A percentile compares a stretch with the other conserved stretches of the same genome.
phyloP scores from a whole-genome alignment of 2,888 invertebrate species.

The Melinaea menophilus region DNA sequence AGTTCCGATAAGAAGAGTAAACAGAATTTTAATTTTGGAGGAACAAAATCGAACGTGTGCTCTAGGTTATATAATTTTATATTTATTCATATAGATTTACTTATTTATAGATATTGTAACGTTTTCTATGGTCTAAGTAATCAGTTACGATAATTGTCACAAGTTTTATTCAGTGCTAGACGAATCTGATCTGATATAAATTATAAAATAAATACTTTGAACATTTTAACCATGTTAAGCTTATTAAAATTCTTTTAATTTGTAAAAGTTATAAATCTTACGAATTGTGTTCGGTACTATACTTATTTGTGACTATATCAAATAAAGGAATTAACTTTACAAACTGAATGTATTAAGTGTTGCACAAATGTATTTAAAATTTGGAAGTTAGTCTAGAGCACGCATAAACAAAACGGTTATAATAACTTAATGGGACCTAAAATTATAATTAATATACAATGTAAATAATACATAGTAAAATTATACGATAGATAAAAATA shows the following conservation, averaged over 20 bases:
- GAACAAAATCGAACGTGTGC: constrained; percentile 32
- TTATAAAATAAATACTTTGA: no score
- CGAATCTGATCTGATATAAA: no score
- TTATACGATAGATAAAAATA: constrained; percentile 12
- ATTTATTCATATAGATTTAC: not conserved
- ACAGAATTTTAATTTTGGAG: constrained; percentile 54
- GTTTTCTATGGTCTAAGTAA: no score
- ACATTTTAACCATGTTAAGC: no score
- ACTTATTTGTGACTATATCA: no score
- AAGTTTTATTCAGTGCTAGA: no score
- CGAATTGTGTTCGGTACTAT: no score
- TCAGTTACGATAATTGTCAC: no score
- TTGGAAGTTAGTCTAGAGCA: constrained; percentile 27
- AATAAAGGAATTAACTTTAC: no score
- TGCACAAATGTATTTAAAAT: not conserved
- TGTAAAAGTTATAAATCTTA: no score
- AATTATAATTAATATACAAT: constrained; percentile 21
- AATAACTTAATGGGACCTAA: constrained; percentile 29
- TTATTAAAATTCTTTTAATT: no score
- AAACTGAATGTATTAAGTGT: not conserved
- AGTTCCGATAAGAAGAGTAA: constrained; percentile 71
- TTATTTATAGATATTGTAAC: not conserved
- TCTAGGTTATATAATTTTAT: constrained; percentile 21
- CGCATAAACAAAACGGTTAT: constrained; percentile 24
- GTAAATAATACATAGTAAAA: constrained; percentile 16